Evolutionary conservation across 2,888 invertebrate species (phyloP).

Genomic region (Habroteleia sp.): DNA sequence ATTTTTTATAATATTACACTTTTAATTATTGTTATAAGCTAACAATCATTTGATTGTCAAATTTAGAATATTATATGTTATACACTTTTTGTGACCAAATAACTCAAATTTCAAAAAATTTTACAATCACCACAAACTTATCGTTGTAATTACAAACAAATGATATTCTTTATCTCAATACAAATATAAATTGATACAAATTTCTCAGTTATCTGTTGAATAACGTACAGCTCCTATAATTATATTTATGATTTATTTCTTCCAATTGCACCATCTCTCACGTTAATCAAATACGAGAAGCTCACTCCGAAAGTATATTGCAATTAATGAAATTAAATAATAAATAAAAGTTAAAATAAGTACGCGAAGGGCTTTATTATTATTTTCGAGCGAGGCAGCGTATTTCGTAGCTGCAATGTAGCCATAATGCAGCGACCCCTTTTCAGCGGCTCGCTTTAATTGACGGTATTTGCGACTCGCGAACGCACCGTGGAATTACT

Average conservation of each 20-base stretch:
- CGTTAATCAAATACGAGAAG: not conserved
- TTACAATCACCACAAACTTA: no score
- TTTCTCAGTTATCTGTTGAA: no score
- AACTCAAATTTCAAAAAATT: no score
- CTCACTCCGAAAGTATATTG: not conserved
- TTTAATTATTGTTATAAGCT: no score
- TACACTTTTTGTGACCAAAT: no score
- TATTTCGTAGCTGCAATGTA: conserved; percentile 23
- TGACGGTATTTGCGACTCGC: conserved; percentile 60
- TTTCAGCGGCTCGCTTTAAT: conserved; percentile 56
- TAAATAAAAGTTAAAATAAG: conserved; percentile 25
- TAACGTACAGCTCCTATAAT: no score
- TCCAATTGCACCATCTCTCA: not conserved
- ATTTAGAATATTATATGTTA: no score
- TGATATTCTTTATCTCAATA: no score
- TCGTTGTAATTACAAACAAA: no score
- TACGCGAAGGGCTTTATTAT: conserved; percentile 23
- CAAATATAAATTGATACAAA: no score
- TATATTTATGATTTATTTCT: not conserved
- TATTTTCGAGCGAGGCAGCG: conserved; percentile 29
- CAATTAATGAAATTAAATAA: conserved; percentile 25
- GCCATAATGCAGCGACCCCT: conserved; percentile 47
- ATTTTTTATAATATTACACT: no score
- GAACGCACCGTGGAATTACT: conserved; percentile 56
- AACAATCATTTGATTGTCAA: no score